Conservation (phyloP, 2,797 vertebrate species). For the Protonibea diacanthus region DNA sequence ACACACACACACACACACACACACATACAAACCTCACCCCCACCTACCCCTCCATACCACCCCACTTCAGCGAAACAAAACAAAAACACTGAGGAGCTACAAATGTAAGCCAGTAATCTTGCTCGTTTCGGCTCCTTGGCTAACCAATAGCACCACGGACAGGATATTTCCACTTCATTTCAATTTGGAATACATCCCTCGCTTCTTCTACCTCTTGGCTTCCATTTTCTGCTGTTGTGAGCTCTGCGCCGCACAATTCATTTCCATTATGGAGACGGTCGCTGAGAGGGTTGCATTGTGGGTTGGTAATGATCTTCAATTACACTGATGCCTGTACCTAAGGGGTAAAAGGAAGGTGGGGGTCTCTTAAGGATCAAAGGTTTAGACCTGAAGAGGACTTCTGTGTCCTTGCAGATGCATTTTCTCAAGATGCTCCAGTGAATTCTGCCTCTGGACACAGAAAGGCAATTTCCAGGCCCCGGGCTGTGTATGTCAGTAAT, state of each 20-base stretch:
- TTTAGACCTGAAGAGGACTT: conserved; percentile 84
- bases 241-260: conserved; percentile 81
- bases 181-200: conserved; percentile 83
- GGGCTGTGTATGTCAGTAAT: conserved; percentile 69
- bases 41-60: conserved; percentile 69
- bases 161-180: conserved; percentile 87
- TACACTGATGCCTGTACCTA: conserved; percentile 84
- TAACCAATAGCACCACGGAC: conserved; percentile 83
- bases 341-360: conserved; percentile 79
- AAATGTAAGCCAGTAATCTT: conserved; percentile 87
- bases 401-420: conserved; percentile 81
- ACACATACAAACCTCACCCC: too few species aligned
- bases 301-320: conserved; percentile 88
- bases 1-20: too few species aligned
- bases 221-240: conserved; percentile 81
- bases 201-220: conserved; percentile 82
- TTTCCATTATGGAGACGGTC: conserved; percentile 86
- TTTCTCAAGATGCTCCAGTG: conserved; percentile 79
- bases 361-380: conserved; percentile 87
- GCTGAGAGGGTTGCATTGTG: conserved; percentile 87
- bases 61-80: conserved; percentile 89
- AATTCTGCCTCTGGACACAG: conserved; percentile 80
- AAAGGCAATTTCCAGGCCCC: conserved; percentile 79
- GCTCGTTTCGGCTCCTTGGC: conserved; percentile 82
- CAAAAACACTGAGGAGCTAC: conserved; percentile 83